Evolutionary conservation across 2,888 invertebrate species (phyloP), one percentile per base, ranked within the genome.

Genomic region (Andrena flavipes): DNA sequence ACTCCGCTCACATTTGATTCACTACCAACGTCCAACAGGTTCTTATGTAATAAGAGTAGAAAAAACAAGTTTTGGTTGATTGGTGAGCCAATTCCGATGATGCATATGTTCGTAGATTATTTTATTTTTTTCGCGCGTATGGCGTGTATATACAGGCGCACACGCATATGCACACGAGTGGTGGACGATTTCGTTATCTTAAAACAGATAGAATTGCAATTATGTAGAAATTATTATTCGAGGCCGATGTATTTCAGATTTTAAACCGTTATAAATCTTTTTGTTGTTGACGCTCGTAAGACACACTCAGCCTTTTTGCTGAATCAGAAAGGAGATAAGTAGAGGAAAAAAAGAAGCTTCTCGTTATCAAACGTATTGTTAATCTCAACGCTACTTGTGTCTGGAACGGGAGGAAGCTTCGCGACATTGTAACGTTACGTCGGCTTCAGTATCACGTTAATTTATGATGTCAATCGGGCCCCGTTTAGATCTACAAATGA

Each of bases 21-120:
- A 26, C 29, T n/a, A 69, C 29, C 26, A 48, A 26, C 60, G 23
- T 33, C 75, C 72, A 84, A 82, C 82, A 69, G 84, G 82, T 84
- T 82, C 49, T 84, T 82, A 73, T 48, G 33, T 70, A 82, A 79
- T 42, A 56, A 71, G 35, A 69, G 30, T 5, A 74, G 51, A 65
- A 64, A 60, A 64, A 26, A 13, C 10, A 51, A 33, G 30, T 48
- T n/a, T 30, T 59, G 4, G 6, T 64, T 20, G n/a, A 64, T 30
- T 6, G 23, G 16, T 10, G 3, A 23, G 48, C 16, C 26, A 33
- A 26, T 51, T 48, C 56, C 33, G 0, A 23, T 29, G 13, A 30
- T 13, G 3, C 10, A 42, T 48, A 20, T 54, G 42, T 10, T 56
- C 26, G 26, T 13, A 20, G 23, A 23, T 8, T 56, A 56, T 56